Evolutionary conservation across 2,113 vertebrate species (phyloP), one percentile per base, ranked within the genome.

Genomic region (Athene noctua): DNA sequence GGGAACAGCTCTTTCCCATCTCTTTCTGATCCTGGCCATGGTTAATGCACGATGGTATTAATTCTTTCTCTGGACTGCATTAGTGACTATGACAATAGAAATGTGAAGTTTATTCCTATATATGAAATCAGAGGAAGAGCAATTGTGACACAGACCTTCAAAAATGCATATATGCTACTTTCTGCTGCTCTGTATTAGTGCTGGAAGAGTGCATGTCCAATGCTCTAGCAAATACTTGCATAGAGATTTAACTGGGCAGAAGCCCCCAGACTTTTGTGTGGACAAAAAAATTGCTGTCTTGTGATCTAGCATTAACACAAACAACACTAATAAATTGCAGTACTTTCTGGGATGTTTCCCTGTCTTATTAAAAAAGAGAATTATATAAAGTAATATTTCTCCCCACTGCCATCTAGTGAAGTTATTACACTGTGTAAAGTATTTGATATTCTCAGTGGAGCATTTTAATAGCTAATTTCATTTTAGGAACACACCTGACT

Each of bases 371-470:
- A 73, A 93, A 92, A 70, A 46, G 20, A 63, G 11, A 57, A 77
- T 58, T 30, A 15, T 49, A 44, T 34, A 11, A 90, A 91, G 21
- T 71, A 89, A 2, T 77, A 54, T 72, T 96, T 96, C 82, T 85
- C 96, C 96, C 18, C 72, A 63, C 61, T 96, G 96, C 95, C 95
- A 95, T 79, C 95, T 96, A 96, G 95, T 94, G 94, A 95, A 92
- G 92, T 65, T 42, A 8, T 30, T 29, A 5, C 3, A 13, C 22
- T 57, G 27, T 74, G 32, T 80, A 30, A 95, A 82, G 58, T n/a
- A 32, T 74, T 72, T 59, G 55, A 63, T 62, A 19, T 6, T 66
- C 55, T 87, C 52, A 44, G 61, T 4, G 82, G 47, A 59, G 20
- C 30, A 10, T 67, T 89, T 3, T 27, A 36, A 32, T 36, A 40